Percentiles rank a stretch among this genome's conserved stretches.
Evolutionary conservation across 2,888 invertebrate genomes (phyloP).

Genomic region (Trachelus troglodyta): DNA sequence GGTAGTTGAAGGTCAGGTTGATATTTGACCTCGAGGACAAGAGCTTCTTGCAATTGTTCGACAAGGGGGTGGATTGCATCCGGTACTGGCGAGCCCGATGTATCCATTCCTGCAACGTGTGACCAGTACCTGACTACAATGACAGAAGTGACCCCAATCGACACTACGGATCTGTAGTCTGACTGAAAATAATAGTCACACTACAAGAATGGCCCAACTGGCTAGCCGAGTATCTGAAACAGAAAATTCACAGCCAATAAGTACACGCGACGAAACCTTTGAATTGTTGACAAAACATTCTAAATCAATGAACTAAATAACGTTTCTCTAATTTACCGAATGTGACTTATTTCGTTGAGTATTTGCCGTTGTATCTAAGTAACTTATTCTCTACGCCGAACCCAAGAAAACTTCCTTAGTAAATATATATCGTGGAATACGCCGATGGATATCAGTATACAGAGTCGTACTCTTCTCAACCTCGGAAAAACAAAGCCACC

Average conservation of each 20-base stretch:
- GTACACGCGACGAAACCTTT: conserved; percentile 7
- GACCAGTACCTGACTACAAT: conserved; percentile 37
- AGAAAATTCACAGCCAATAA: conserved; percentile 5
- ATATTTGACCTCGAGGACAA: conserved; percentile 77
- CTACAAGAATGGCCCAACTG: conserved; percentile 65
- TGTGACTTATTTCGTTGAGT: background rate
- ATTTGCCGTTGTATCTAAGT: background rate
- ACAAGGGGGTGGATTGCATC: conserved; percentile 63
- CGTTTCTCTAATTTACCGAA: background rate
- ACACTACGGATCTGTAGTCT: conserved; percentile 46
- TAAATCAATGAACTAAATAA: background rate
- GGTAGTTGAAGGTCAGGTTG: conserved; percentile 77
- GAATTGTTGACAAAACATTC: conserved; percentile 11
- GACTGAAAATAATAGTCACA: conserved; percentile 55
- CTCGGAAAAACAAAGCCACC: background rate
- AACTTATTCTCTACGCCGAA: background rate
- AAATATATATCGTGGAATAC: background rate
- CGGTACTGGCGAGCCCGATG: conserved; percentile 65
- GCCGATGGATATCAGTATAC: background rate
- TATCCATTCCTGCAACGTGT: conserved; percentile 65
- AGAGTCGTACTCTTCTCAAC: background rate
- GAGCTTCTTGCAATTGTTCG: conserved; percentile 73
- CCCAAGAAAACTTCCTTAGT: background rate
- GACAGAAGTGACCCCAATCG: conserved; percentile 32
- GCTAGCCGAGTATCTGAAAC: conserved; percentile 63